Base-by-base conservation (phyloP, 2,113 vertebrate genomes). In the Percina caprodes region DNA sequence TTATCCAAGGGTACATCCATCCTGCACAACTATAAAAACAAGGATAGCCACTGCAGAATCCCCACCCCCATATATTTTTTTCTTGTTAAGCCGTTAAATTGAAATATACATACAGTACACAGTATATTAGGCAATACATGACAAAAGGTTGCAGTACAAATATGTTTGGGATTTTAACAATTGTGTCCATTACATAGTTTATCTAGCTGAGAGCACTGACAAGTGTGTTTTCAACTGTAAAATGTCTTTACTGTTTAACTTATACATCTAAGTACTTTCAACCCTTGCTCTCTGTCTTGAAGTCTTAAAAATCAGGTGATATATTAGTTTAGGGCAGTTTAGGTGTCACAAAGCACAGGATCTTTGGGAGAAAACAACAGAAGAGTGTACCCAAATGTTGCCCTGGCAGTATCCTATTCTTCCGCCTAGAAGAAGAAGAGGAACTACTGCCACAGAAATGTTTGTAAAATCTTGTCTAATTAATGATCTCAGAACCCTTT, bases 331-430 rank as follows among this genome's bases (percentile, higher is more conserved):
- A 3, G 8, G 52, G 12, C 35, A 26, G 33, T 26, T 30, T 30
- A 30, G 18, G 33, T 49, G 26, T 46, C 33, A 33, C 3, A 3
- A 24, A 19, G 23, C 11, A 12, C 2, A 12, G 5, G 1, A 35
- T 59, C 39, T 35, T 8, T 58, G 18, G 15, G 23, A 35, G 23
- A 49, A 60, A 55, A 2, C 59, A 30, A 21, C 48, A 35, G 48
- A 23, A 24, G 35, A 83, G 45, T 61, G 46, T 15, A 77, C 51
- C 48, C 60, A 35, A 52, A 65, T 76, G 42, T 26, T 51, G 11
- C 18, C 18, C 14, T 16, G 2, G 35, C 24, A 63, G 49, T 35
- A 35, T 4, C 48, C 3, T 59, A 9, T 48, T 67, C 5, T 46
- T 61, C 67, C 70, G 58, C 23, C n/a, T 68, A 42, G 39, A 42